These are phyloP conservation scores for Oxygymnocypris stewartii DNA, from an alignment of 2,113 vertebrate species.

Conservation along the genomic window DNA sequence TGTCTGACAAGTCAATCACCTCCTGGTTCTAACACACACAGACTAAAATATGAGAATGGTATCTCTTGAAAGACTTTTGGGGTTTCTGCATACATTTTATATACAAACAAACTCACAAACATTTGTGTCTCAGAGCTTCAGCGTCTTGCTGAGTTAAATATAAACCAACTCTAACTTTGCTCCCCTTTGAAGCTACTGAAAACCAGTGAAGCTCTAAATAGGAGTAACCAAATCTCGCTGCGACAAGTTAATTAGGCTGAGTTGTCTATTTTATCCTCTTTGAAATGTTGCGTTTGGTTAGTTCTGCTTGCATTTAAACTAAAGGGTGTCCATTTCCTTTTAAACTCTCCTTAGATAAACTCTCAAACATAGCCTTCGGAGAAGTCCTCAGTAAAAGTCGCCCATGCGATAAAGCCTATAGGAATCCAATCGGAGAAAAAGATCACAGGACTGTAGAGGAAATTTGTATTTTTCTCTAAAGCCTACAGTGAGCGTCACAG, in stretches of 20 bases:
- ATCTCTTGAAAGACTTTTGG: neutral
- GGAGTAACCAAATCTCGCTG: constrained; percentile 62
- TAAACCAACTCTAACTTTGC: constrained; percentile 70
- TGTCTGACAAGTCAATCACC: constrained; percentile 59
- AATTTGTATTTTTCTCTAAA: constrained; percentile 25
- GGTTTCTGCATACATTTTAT: neutral
- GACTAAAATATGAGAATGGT: neutral
- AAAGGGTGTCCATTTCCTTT: constrained; percentile 53
- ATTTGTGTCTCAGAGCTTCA: constrained; percentile 53
- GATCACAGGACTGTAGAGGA: constrained; percentile 29
- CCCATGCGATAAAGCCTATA: constrained; percentile 40
- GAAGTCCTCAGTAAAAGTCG: constrained; percentile 33
- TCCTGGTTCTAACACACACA: neutral
- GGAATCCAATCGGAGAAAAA: constrained; percentile 45
- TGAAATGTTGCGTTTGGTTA: constrained; percentile 34
- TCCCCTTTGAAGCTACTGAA: constrained; percentile 75
- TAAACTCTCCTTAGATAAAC: constrained; percentile 55
- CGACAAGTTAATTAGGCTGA: constrained; percentile 62
- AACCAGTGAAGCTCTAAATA: constrained; percentile 75
- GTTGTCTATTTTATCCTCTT: constrained; percentile 54
- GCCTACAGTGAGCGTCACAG: neutral
- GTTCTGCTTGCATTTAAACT: constrained; percentile 51
- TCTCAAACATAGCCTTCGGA: constrained; percentile 21
- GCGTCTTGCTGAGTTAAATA: constrained; percentile 71
- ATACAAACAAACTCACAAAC: constrained; percentile 35